phyloP scores from a whole-genome alignment of 2,888 invertebrate species.

The Harmothoe impar region DNA sequence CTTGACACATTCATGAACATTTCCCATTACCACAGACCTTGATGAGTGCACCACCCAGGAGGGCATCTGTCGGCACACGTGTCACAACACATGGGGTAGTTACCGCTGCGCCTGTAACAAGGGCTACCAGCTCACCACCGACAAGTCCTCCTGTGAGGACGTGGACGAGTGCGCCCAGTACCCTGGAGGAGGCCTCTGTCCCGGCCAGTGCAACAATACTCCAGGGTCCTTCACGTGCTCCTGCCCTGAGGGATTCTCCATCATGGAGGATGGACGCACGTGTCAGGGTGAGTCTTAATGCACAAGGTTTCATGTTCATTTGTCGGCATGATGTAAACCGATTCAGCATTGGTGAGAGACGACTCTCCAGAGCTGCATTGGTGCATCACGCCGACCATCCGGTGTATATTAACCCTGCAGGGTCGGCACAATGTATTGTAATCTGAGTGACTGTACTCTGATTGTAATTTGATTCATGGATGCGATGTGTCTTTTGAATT shows the following conservation, averaged over 20 bases:
- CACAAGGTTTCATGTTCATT: neutral
- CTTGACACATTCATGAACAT: no score
- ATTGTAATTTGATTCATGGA: no score
- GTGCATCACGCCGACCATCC: no score
- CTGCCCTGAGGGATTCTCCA: conserved; percentile 81
- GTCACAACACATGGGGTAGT: conserved; percentile 95
- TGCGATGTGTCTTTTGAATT: no score
- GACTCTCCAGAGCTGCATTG: no score
- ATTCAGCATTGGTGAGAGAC: no score
- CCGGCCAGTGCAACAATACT: conserved; percentile 92
- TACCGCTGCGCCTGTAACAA: conserved; percentile 93
- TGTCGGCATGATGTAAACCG: neutral
- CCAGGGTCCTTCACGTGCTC: conserved; percentile 89
- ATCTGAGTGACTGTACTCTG: no score
- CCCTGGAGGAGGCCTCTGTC: conserved; percentile 87
- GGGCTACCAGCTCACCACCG: conserved; percentile 90
- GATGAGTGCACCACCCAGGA: conserved; percentile 87
- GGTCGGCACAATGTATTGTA: no score
- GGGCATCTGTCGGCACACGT: conserved; percentile 91
- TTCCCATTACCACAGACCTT: conserved; percentile 85
- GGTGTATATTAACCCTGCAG: no score
- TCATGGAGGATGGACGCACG: conserved; percentile 88
- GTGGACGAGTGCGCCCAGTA: conserved; percentile 93
- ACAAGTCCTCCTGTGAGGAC: conserved; percentile 89
- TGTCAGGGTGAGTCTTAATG: conserved; percentile 90